These are phyloP conservation scores for Florisuga fusca DNA, from an alignment of 2,797 vertebrate genomes.

Conservation along the genomic window DNA sequence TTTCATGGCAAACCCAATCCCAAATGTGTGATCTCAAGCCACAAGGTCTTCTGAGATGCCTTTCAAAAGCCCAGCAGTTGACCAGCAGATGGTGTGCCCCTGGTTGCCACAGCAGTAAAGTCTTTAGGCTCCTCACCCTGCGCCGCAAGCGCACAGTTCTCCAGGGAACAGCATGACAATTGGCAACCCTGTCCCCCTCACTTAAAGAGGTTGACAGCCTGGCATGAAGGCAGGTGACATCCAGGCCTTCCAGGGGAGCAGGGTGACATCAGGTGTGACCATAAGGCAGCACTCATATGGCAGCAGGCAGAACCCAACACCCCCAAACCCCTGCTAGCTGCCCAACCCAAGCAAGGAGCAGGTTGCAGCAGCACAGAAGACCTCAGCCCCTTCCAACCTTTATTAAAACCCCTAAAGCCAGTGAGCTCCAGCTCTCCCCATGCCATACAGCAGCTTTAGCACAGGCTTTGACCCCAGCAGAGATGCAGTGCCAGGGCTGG, in stretches of 20 bases:
- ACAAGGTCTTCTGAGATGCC: background rate
- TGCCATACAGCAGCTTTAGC: background rate
- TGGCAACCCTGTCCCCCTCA: accelerated
- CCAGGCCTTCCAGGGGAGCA: background rate
- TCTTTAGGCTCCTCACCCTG: background rate
- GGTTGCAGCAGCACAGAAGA: background rate
- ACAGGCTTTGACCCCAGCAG: accelerated
- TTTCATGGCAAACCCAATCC: background rate
- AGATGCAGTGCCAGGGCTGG: background rate
- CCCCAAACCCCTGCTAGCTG: accelerated
- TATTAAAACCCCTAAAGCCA: background rate
- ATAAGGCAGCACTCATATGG: accelerated
- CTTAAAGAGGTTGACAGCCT: background rate
- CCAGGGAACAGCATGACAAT: background rate
- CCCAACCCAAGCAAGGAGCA: background rate
- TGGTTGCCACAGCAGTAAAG: accelerated
- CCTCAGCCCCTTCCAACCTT: slow-evolving; percentile 12
- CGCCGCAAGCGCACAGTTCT: accelerated
- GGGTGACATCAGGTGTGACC: accelerated
- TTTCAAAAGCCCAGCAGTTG: accelerated
- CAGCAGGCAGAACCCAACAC: background rate
- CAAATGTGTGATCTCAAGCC: accelerated
- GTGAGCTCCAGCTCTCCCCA: background rate
- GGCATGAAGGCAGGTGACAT: background rate
- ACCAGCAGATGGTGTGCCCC: accelerated